Evolutionary conservation across 2,113 vertebrate genomes (phyloP), one percentile per base, ranked within the genome.

Genomic region (Mesoclemmys tuberculata): DNA sequence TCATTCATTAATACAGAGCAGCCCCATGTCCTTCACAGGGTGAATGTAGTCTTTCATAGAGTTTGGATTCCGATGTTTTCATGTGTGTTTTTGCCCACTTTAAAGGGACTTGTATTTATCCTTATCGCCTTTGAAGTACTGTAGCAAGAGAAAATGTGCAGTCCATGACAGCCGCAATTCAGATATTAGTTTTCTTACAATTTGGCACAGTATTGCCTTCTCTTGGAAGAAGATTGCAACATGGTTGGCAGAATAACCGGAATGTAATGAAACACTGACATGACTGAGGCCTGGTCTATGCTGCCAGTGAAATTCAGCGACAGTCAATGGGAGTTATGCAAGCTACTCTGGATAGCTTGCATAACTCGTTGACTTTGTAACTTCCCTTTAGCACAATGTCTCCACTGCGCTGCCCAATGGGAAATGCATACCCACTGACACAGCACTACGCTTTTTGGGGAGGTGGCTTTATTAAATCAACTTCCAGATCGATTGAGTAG

Each of bases 201-300:
- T 19, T 52, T 84, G 46, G 16, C 48, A 78, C 79, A 96, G 29
- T 3, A 4, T 77, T 10, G 1, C 56, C 44, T 90, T 90, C 5
- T 24, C 94, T 95, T 41, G 0, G 61, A 87, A 75, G 81, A 41
- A 79, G 16, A 80, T 80, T 79, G 58, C 77, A 88, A 35, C 80
- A 3, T 16, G 85, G 6, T 1, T 58, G 41, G 7, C 26, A 21
- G 87, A 85, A 77, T n/a, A 38, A 48, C 19, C 19, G 5, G 35
- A 78, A 75, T 21, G 56, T 90, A 80, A 49, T 75, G 44, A 75
- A 93, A 71, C 51, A 26, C 21, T 89, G 81, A 26, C 26, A 19
- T 1, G 0, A 9, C 88, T 61, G 29, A 86, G 46, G 46, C 46
- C 46, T 46, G 46, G 46, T 46, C 46, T 46, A 46, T 46, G 8